phyloP scores from a whole-genome alignment of 2,113 vertebrate genomes.

The Elaphurus davidianus region DNA sequence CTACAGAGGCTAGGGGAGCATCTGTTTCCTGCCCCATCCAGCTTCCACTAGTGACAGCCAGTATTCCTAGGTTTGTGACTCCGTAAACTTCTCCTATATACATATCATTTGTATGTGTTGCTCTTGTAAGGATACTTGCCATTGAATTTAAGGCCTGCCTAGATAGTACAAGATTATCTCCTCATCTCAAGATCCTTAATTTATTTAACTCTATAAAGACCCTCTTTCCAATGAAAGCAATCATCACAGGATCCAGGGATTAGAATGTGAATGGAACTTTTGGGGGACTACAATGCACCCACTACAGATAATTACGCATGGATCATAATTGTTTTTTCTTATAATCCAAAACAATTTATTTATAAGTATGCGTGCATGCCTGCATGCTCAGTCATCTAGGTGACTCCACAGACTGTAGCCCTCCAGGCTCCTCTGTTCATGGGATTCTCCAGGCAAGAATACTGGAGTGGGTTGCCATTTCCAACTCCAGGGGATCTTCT shows the following conservation, averaged over 20 bases:
- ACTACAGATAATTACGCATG: background rate
- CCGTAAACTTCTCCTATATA: background rate
- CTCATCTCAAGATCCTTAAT: background rate
- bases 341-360: background rate
- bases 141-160: background rate
- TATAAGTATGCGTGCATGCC: background rate
- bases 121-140: background rate
- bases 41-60: background rate
- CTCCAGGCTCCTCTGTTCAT: background rate
- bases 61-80: background rate
- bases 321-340: background rate
- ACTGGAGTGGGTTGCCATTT: background rate
- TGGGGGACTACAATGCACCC: background rate
- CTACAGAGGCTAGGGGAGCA: background rate
- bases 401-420: background rate
- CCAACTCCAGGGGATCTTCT: background rate
- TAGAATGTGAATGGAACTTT: background rate
- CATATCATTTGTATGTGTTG: background rate
- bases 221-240: background rate
- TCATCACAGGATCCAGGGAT: background rate
- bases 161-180: background rate
- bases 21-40: background rate
- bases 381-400: background rate
- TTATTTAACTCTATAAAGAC: background rate
- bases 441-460: background rate